Evolutionary conservation across 2,113 vertebrate genomes (phyloP).

Genomic region (Lepus europaeus): DNA sequence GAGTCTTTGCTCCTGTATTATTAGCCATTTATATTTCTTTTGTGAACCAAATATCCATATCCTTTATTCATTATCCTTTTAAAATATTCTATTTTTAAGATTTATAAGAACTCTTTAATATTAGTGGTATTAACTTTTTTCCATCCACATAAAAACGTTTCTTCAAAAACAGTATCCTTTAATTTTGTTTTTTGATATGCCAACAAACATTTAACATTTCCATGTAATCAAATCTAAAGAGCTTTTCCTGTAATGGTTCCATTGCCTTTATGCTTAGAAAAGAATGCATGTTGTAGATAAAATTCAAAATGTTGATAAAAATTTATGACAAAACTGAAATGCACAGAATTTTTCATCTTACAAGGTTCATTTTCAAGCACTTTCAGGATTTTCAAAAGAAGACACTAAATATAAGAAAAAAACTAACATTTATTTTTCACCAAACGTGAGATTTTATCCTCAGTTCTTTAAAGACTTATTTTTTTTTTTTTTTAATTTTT

Average conservation of each 20-base stretch:
- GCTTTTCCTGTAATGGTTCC: not conserved
- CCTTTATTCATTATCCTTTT: slow-evolving; percentile 26
- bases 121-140: slow-evolving; percentile 13
- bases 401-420: not conserved
- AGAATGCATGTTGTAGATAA: slow-evolving; percentile 10
- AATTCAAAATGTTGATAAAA: slow-evolving; percentile 42
- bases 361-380: not conserved
- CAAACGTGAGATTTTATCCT: not conserved
- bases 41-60: slow-evolving; percentile 19
- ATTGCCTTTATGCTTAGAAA: slow-evolving; percentile 14
- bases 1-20: not conserved
- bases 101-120: not conserved
- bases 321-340: not conserved
- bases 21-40: slow-evolving; percentile 31
- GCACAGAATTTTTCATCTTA: not conserved
- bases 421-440: not conserved
- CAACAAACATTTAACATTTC: slow-evolving; percentile 33
- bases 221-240: not conserved
- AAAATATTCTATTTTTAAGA: slow-evolving; percentile 49
- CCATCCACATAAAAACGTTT: not conserved
- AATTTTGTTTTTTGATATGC: not conserved
- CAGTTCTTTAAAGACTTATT: not conserved
- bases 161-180: not conserved
- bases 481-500: no score
- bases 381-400: not conserved